Evolutionary conservation across 2,797 vertebrate genomes (phyloP).

Genomic region (Gobionotothen gibberifrons): DNA sequence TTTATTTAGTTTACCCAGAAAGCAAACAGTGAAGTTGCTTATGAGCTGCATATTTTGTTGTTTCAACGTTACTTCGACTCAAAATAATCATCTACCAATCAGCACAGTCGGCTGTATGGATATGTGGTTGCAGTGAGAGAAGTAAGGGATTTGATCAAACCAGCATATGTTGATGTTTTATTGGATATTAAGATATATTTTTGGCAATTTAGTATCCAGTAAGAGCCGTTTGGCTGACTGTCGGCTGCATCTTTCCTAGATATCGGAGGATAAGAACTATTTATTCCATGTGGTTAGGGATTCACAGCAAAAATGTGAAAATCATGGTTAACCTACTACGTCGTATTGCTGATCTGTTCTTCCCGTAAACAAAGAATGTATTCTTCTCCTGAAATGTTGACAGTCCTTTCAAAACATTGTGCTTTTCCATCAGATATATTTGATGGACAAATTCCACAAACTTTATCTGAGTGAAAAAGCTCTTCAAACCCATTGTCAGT

Average conservation of each 20-base stretch:
- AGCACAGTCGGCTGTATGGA: neutral
- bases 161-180: too few species aligned
- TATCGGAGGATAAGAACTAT: too few species aligned
- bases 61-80: constrained; percentile 29
- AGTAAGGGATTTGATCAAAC: constrained; percentile 26
- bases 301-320: too few species aligned
- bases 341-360: neutral
- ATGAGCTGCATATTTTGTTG: neutral
- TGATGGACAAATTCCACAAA: neutral
- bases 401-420: neutral
- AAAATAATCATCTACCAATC: constrained; percentile 40
- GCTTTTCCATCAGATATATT: neutral
- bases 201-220: too few species aligned
- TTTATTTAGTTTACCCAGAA: constrained; percentile 10
- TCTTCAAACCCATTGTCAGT: constrained; percentile 12
- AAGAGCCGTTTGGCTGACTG: too few species aligned
- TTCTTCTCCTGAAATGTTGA: neutral
- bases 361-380: neutral
- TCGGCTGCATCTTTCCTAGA: too few species aligned
- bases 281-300: too few species aligned
- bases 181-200: too few species aligned
- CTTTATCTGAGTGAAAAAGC: neutral
- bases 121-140: constrained; percentile 14
- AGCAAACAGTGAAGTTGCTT: neutral
- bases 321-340: too few species aligned